A percentile compares a stretch with the other conserved stretches of the same genome.
phyloP scores from a whole-genome alignment of 2,113 vertebrate genomes.

The Microtus montanus region DNA sequence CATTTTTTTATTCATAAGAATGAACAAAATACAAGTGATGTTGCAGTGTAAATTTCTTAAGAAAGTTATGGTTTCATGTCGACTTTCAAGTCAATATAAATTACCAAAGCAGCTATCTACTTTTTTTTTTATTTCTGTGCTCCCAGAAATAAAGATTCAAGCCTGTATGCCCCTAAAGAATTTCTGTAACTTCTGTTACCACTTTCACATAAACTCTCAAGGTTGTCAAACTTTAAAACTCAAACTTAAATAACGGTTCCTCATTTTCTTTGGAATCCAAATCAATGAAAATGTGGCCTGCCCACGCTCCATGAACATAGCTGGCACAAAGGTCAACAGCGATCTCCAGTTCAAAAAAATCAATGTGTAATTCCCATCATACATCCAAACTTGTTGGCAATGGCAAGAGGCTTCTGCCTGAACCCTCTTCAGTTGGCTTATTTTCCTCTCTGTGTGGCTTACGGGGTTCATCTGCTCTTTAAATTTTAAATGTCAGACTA shows the following conservation, averaged over 20 bases:
- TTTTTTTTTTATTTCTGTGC: not conserved
- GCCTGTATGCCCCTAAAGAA: not conserved
- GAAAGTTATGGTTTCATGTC: too few species aligned
- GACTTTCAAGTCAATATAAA: not conserved
- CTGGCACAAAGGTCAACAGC: not conserved
- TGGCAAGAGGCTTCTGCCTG: not conserved
- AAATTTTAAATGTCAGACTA: not conserved
- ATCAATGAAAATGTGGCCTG: not conserved
- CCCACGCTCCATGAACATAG: not conserved
- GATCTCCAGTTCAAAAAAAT: not conserved
- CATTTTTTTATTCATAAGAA: not conserved
- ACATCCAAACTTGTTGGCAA: not conserved
- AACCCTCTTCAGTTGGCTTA: not conserved
- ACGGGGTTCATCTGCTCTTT: not conserved
- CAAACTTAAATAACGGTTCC: not conserved
- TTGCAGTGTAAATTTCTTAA: not conserved
- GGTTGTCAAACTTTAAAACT: not conserved
- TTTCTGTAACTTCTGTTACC: not conserved
- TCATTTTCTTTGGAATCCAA: not conserved
- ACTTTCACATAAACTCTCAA: not conserved
- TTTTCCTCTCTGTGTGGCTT: not conserved
- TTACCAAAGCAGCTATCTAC: not conserved
- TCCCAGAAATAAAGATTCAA: not conserved
- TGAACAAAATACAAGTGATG: not conserved
- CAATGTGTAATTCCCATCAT: not conserved